Conservation (phyloP, 2,888 invertebrate genomes). For the Cepaea hortensis region DNA sequence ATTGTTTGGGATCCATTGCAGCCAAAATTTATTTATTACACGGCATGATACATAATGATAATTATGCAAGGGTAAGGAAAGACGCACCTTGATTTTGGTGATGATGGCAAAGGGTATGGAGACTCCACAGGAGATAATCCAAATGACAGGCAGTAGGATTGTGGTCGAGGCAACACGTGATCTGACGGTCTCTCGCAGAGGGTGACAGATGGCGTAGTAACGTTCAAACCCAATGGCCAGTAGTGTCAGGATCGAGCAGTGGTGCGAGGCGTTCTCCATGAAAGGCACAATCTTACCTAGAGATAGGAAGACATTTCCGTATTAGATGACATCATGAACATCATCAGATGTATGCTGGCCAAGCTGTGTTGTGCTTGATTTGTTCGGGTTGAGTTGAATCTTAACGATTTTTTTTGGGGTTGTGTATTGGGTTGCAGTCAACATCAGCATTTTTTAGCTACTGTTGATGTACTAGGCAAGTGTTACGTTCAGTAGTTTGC, state of each 20-base stretch:
- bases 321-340: not conserved
- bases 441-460: too few species aligned
- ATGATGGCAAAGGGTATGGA: slow-evolving; percentile 87
- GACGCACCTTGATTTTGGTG: slow-evolving; percentile 27
- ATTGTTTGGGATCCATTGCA: too few species aligned
- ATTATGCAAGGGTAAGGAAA: not conserved
- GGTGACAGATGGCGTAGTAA: slow-evolving; percentile 93
- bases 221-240: slow-evolving; percentile 94
- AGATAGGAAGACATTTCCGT: slow-evolving; percentile 55
- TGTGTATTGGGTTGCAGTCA: too few species aligned
- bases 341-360: not conserved
- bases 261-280: slow-evolving; percentile 92
- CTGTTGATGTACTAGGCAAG: too few species aligned
- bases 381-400: too few species aligned
- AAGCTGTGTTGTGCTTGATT: too few species aligned
- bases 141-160: slow-evolving; percentile 58
- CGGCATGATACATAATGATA: too few species aligned
- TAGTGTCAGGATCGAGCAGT: slow-evolving; percentile 93
- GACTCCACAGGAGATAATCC: slow-evolving; percentile 72
- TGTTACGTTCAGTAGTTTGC: too few species aligned
- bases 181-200: slow-evolving; percentile 81
- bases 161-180: slow-evolving; percentile 54
- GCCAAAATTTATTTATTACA: too few species aligned
- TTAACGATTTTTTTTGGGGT: too few species aligned
- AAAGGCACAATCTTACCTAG: slow-evolving; percentile 94